These are phyloP conservation scores for Latheticus oryzae DNA, from an alignment of 2,888 invertebrate species.

Conservation along the genomic window DNA sequence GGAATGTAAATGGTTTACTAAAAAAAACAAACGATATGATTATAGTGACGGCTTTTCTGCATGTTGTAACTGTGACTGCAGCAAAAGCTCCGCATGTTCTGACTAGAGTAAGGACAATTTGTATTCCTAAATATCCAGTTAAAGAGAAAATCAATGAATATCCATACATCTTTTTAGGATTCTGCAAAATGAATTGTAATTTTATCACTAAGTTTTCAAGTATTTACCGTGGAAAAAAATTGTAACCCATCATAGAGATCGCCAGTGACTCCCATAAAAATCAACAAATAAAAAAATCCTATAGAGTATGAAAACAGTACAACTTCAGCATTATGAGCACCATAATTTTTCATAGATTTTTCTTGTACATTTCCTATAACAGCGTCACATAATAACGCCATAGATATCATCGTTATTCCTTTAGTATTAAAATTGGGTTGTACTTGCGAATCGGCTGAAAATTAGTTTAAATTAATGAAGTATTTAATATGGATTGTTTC, in stretches of 20 bases:
- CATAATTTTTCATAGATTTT: slow-evolving; percentile 88
- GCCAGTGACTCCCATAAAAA: slow-evolving; percentile 78
- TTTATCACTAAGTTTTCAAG: slow-evolving; percentile 42
- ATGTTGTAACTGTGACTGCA: slow-evolving; percentile 93
- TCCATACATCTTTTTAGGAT: slow-evolving; percentile 81
- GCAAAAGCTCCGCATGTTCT: slow-evolving; percentile 90
- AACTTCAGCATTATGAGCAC: slow-evolving; percentile 90
- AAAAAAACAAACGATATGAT: slow-evolving; percentile 93
- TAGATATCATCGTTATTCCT: slow-evolving; percentile 81
- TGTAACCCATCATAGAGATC: slow-evolving; percentile 79
- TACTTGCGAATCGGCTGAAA: slow-evolving; percentile 78
- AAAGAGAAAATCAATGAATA: slow-evolving; percentile 88
- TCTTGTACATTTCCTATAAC: slow-evolving; percentile 97
- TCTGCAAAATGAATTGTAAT: slow-evolving; percentile 70
- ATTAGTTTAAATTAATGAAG: slow-evolving; percentile 3
- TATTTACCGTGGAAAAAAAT: slow-evolving; percentile 81
- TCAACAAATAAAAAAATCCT: slow-evolving; percentile 84
- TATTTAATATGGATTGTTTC: background rate
- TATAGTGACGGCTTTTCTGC: slow-evolving; percentile 92
- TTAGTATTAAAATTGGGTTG: slow-evolving; percentile 79
- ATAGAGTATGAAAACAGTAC: slow-evolving; percentile 93
- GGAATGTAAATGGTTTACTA: slow-evolving; percentile 82
- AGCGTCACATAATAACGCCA: slow-evolving; percentile 93
- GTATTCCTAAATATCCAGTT: slow-evolving; percentile 92
- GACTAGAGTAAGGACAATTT: slow-evolving; percentile 91